A percentile compares a stretch with the other conserved stretches of the same genome.
phyloP scores from a whole-genome alignment of 2,888 invertebrate species.

The Agonum fuliginosum region DNA sequence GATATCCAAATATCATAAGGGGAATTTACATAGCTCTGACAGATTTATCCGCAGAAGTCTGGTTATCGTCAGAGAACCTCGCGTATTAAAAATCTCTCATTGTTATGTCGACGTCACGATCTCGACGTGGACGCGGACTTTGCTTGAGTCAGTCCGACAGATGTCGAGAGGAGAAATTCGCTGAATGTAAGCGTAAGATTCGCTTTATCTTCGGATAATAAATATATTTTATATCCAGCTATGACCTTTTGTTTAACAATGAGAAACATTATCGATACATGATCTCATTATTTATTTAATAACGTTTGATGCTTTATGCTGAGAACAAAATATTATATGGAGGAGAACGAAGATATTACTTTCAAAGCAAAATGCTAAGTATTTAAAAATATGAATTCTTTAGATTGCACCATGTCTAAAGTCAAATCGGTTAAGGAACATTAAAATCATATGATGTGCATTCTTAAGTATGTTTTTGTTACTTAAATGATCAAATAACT shows the following conservation, averaged over 20 bases:
- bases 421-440: no score
- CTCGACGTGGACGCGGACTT: no score
- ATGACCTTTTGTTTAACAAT: slow-evolving; percentile 51
- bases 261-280: slow-evolving; percentile 34
- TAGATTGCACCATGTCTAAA: no score
- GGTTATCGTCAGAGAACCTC: slow-evolving; percentile 43
- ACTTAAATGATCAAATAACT: no score
- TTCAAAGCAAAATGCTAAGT: no score
- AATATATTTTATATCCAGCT: slow-evolving; percentile 43
- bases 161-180: slow-evolving; percentile 25
- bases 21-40: slow-evolving; percentile 72
- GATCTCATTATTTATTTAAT: slow-evolving; percentile 50
- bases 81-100: slow-evolving; percentile 57
- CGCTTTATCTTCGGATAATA: slow-evolving; percentile 5
- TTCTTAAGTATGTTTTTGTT: no score
- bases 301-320: slow-evolving; percentile 16
- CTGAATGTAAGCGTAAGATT: not conserved
- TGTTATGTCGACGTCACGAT: slow-evolving; percentile 58
- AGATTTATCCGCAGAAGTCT: slow-evolving; percentile 68
- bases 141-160: no score
- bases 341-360: slow-evolving; percentile 14
- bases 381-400: no score
- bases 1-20: slow-evolving; percentile 68
- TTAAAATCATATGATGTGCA: no score
- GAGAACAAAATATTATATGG: not conserved